Conservation (phyloP, 2,888 invertebrate species). For the Brachylomia viminalis region DNA sequence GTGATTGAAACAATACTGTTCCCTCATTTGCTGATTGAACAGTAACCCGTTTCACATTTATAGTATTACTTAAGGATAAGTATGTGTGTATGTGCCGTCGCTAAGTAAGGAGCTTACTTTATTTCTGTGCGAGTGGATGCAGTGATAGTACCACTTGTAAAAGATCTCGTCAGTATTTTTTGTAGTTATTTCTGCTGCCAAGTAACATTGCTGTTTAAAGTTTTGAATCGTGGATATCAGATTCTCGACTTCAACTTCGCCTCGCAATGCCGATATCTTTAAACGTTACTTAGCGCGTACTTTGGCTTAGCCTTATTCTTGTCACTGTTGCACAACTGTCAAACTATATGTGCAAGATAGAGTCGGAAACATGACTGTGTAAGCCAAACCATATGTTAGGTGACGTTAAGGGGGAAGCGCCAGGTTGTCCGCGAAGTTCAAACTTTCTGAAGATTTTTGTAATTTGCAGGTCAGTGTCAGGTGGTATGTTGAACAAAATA, state of each 20-base stretch:
- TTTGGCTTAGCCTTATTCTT: not conserved
- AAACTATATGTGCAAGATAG: not conserved
- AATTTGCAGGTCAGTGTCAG: too few species aligned
- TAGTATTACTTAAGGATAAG: not conserved
- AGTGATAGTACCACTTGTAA: not conserved
- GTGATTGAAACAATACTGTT: constrained; percentile 26
- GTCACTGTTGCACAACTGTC: not conserved
- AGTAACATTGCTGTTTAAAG: not conserved
- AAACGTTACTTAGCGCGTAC: not conserved
- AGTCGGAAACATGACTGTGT: not conserved
- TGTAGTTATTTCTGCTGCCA: not conserved
- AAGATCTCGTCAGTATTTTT: not conserved
- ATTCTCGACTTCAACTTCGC: not conserved
- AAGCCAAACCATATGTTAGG: not conserved
- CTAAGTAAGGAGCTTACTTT: constrained; percentile 10
- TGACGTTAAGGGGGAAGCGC: too few species aligned
- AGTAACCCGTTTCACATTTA: constrained; percentile 19
- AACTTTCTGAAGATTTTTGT: too few species aligned
- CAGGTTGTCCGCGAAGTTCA: too few species aligned
- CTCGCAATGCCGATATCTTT: not conserved
- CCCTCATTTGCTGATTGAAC: constrained; percentile 44
- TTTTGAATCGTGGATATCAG: not conserved
- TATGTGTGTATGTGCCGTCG: not conserved
- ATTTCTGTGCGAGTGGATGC: not conserved
- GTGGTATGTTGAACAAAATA: too few species aligned